Conservation (phyloP, 2,113 vertebrate species). For the Entomyzon cyanotis region DNA sequence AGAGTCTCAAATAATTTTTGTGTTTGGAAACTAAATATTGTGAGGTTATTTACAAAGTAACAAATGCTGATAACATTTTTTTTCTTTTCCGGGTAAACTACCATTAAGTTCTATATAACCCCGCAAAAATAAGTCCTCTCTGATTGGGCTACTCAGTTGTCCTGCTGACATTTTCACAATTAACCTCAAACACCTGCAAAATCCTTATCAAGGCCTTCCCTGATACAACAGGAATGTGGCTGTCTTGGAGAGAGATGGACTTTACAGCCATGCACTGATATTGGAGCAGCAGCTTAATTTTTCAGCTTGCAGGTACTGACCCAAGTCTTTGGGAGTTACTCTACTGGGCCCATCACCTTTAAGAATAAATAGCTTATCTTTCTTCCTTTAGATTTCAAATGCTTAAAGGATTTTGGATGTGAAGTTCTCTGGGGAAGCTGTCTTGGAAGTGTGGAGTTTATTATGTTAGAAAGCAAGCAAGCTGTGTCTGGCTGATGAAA, state of each 20-base stretch:
- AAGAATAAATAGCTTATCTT: constrained; percentile 21
- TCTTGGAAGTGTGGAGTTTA: neutral
- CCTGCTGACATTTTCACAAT: neutral
- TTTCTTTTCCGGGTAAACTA: neutral
- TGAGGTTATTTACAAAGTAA: neutral
- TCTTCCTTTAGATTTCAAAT: neutral
- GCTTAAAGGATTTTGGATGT: neutral
- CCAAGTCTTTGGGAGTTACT: neutral
- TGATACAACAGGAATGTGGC: neutral
- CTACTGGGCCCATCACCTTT: neutral
- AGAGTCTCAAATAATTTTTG: neutral
- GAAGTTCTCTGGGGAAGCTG: neutral
- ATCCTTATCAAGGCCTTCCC: neutral
- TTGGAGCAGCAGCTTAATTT: neutral
- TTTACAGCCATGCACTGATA: neutral
- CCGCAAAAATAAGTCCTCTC: neutral
- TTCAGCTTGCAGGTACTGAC: neutral
- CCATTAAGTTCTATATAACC: neutral
- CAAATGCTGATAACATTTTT: neutral
- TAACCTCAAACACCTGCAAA: neutral
- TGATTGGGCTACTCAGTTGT: neutral
- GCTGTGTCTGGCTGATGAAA: neutral
- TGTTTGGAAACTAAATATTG: neutral
- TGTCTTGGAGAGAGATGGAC: neutral
- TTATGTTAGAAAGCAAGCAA: neutral